Conservation (phyloP, 2,113 vertebrate genomes). For the Actinemys pallida region DNA sequence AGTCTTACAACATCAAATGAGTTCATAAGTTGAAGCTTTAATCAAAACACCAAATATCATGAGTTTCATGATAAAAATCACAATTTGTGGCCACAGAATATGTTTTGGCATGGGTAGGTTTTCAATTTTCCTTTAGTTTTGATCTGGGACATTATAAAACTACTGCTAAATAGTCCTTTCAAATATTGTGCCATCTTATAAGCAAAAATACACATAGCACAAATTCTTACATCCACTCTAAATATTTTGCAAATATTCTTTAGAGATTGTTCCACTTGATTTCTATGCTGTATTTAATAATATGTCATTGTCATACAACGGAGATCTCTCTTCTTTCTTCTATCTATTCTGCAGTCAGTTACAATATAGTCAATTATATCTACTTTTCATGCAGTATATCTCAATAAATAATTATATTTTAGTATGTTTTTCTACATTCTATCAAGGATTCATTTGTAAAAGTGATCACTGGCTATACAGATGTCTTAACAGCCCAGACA, state of each 20-base stretch:
- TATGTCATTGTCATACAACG: neutral
- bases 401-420: neutral
- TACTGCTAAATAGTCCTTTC: neutral
- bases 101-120: neutral
- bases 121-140: neutral
- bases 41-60: neutral
- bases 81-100: neutral
- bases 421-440: neutral
- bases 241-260: neutral
- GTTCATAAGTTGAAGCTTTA: neutral
- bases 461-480: neutral
- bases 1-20: neutral
- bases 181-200: conserved; percentile 12
- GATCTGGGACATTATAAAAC: neutral
- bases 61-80: neutral
- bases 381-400: neutral
- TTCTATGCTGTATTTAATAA: neutral
- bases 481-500: neutral
- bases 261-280: neutral
- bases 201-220: neutral
- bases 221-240: conserved; percentile 13
- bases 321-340: neutral
- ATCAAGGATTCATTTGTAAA: neutral
- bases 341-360: neutral
- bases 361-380: neutral